phyloP scores from a whole-genome alignment of 2,888 invertebrate species.

The Phytoseiulus persimilis region DNA sequence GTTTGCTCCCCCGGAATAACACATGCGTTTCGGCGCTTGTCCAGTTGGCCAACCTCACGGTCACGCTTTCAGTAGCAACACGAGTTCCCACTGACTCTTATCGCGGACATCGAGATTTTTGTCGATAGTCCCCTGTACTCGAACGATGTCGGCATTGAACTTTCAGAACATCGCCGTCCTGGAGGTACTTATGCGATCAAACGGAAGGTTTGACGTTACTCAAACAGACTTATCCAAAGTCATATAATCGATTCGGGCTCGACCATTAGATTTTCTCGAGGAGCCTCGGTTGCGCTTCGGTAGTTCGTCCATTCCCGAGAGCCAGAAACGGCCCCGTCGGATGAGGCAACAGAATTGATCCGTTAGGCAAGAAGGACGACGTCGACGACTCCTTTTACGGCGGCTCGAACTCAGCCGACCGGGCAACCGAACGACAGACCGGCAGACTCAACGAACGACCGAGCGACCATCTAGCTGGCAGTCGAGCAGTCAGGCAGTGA shows the following conservation, averaged over 20 bases:
- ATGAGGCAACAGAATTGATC: neutral
- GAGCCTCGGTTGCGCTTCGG: neutral
- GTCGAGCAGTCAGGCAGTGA: neutral
- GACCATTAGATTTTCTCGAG: neutral
- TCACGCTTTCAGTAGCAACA: too few species aligned
- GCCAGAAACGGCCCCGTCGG: neutral
- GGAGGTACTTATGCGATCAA: too few species aligned
- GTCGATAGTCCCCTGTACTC: too few species aligned
- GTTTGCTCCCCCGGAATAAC: too few species aligned
- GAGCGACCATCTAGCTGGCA: neutral
- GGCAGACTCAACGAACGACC: neutral
- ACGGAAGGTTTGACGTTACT: too few species aligned
- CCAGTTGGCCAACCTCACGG: too few species aligned
- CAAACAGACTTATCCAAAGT: too few species aligned
- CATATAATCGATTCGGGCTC: neutral
- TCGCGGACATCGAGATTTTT: too few species aligned
- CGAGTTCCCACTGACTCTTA: too few species aligned
- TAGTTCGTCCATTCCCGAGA: neutral
- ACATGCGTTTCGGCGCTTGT: too few species aligned
- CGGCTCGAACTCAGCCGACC: neutral
- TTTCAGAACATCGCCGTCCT: too few species aligned
- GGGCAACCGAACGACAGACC: neutral
- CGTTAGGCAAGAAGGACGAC: conserved; percentile 5
- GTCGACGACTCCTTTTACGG: neutral
- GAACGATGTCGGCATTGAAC: too few species aligned